These are phyloP conservation scores for Synaphobranchus kaupii DNA, from an alignment of 2,797 vertebrate species.

Conservation along the genomic window DNA sequence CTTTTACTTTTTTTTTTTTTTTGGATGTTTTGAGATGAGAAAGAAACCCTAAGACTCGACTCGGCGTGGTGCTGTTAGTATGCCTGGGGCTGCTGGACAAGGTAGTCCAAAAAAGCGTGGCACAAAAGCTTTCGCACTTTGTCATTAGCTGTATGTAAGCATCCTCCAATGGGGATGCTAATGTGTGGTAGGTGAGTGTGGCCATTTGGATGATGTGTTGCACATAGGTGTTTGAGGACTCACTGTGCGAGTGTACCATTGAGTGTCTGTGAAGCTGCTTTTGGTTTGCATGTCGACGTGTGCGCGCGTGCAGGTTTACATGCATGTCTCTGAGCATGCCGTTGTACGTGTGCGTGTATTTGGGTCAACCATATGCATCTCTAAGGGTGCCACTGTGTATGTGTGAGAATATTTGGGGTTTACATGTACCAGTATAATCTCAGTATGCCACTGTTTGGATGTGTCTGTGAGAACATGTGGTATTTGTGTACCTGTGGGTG, in stretches of 20 bases:
- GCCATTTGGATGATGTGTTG: not conserved
- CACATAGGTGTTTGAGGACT: not conserved
- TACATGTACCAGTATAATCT: conserved; percentile 9
- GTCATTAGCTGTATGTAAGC: not conserved
- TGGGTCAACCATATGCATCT: conserved; percentile 15
- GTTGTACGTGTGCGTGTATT: conserved; percentile 40
- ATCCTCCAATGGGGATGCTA: not conserved
- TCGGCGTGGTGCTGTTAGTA: not conserved
- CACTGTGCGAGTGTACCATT: conserved; percentile 23
- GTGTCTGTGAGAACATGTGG: conserved; percentile 18
- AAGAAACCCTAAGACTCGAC: not conserved
- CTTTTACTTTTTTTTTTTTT: conserved; percentile 4
- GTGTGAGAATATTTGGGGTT: conserved; percentile 22
- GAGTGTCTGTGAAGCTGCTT: conserved; percentile 32
- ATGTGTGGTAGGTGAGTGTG: conserved; percentile 12
- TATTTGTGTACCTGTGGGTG: conserved; percentile 17
- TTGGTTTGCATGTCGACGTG: conserved; percentile 20
- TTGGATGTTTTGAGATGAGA: conserved; percentile 23
- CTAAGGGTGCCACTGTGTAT: conserved; percentile 20
- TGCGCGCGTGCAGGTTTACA: conserved; percentile 33
- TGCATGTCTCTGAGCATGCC: conserved; percentile 59
- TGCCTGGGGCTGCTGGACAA: not conserved
- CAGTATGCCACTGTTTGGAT: conserved; percentile 16
- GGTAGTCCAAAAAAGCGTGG: not conserved
- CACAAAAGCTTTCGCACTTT: conserved; percentile 7